Evolutionary conservation across 2,797 vertebrate genomes (phyloP).

Genomic region (Eurystomus glaucurus): DNA sequence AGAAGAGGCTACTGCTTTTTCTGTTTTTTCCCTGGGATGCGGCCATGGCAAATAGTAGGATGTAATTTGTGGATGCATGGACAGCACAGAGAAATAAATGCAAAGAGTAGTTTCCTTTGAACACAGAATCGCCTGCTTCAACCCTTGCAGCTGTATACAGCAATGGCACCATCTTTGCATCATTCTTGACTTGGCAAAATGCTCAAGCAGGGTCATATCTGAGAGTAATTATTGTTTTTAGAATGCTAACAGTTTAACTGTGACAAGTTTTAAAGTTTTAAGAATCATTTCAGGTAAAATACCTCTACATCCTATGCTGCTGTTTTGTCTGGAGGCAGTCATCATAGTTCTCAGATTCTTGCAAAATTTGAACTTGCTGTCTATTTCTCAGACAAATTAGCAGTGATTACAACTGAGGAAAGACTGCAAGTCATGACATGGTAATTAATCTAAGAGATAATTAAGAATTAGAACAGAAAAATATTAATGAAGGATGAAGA

Average conservation of each 20-base stretch:
- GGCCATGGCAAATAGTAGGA: background rate
- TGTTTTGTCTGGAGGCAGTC: background rate
- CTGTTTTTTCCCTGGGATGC: background rate
- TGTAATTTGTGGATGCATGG: fast-evolving
- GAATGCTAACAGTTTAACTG: background rate
- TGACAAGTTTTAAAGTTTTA: background rate
- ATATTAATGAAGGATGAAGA: background rate
- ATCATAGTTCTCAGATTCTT: background rate
- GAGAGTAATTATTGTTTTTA: background rate
- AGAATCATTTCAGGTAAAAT: background rate
- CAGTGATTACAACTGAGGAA: background rate
- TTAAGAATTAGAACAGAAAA: conserved; percentile 18
- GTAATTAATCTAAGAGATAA: conserved; percentile 30
- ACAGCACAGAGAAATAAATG: background rate
- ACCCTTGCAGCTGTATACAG: background rate
- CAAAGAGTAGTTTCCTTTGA: background rate
- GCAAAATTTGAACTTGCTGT: background rate
- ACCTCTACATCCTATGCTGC: background rate
- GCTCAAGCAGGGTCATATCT: background rate
- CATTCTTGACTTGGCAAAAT: background rate
- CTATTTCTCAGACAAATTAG: conserved; percentile 40
- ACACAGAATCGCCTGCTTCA: fast-evolving
- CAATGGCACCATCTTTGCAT: background rate
- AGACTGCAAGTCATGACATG: background rate
- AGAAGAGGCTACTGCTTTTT: background rate